Percentiles rank a stretch among this genome's conserved stretches.
These are phyloP conservation scores for Amphipyra berbera DNA, from an alignment of 2,888 invertebrate genomes.

Conservation along the genomic window DNA sequence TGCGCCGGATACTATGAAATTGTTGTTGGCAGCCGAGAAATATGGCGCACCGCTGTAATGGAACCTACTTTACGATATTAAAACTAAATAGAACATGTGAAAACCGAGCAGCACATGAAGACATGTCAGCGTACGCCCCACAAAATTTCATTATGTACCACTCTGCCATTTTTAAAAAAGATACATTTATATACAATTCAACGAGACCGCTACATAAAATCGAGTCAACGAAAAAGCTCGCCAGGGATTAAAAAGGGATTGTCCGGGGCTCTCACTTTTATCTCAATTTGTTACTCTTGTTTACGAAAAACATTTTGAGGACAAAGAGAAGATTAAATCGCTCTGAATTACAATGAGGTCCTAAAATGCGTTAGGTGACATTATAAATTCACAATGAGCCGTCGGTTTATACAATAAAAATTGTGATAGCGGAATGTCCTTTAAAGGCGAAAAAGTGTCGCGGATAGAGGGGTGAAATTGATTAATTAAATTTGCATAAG, in stretches of 20 bases:
- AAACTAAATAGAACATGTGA: slow-evolving; percentile 31
- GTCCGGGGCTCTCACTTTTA: slow-evolving; percentile 78
- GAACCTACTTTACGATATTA: slow-evolving; percentile 32
- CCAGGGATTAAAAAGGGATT: slow-evolving; percentile 79
- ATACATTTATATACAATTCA: slow-evolving; percentile 70
- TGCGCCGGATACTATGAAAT: slow-evolving; percentile 42
- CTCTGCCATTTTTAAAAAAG: slow-evolving; percentile 56
- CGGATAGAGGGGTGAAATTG: slow-evolving; percentile 80
- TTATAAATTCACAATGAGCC: slow-evolving; percentile 64
- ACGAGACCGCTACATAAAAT: slow-evolving; percentile 69
- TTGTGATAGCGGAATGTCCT: slow-evolving; percentile 53
- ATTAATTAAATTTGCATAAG: slow-evolving; percentile 89
- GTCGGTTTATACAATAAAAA: slow-evolving; percentile 56
- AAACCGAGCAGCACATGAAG: slow-evolving; percentile 8
- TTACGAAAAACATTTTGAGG: slow-evolving; percentile 76
- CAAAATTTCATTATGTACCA: slow-evolving; percentile 59
- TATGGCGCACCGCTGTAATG: slow-evolving; percentile 30
- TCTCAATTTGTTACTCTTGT: slow-evolving; percentile 80
- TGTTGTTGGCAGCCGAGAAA: slow-evolving; percentile 47
- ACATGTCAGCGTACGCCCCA: slow-evolving; percentile 31
- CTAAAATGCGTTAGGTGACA: slow-evolving; percentile 55
- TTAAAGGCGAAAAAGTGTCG: slow-evolving; percentile 67
- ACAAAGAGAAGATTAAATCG: slow-evolving; percentile 74
- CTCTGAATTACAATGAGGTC: slow-evolving; percentile 66
- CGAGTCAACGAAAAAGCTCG: slow-evolving; percentile 69